These are phyloP conservation scores for Leucoraja erinaceus DNA, from an alignment of 2,113 vertebrate species.

Conservation along the genomic window DNA sequence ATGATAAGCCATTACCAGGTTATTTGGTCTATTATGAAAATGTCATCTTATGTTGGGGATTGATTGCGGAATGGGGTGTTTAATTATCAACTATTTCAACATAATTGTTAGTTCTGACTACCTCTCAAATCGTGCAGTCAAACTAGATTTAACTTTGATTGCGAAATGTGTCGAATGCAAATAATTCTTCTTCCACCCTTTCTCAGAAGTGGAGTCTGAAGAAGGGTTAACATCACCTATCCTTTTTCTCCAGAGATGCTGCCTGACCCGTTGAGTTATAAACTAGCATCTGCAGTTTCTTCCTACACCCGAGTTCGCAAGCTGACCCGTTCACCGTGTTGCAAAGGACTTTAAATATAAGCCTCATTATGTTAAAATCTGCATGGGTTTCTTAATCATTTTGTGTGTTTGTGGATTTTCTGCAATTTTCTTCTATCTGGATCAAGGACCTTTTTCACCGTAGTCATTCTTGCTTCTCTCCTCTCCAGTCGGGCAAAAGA, in stretches of 20 bases:
- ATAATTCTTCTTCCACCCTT: background rate
- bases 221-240: too few species aligned
- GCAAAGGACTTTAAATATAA: background rate
- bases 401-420: background rate
- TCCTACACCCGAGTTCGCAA: background rate
- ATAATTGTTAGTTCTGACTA: conserved; percentile 1
- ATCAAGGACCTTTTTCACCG: too few species aligned
- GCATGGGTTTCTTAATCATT: background rate
- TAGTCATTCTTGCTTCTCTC: too few species aligned
- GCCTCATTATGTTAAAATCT: background rate
- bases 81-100: background rate
- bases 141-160: background rate
- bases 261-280: too few species aligned
- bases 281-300: too few species aligned
- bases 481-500: too few species aligned
- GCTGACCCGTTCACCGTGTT: background rate
- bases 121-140: background rate
- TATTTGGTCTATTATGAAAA: background rate
- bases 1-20: too few species aligned
- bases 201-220: background rate
- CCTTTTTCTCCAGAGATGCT: too few species aligned
- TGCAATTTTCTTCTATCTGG: background rate
- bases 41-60: background rate
- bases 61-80: background rate
- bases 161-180: background rate